These are phyloP conservation scores for Varroa destructor DNA, from an alignment of 1,140 invertebrate species.

Conservation along the genomic window DNA sequence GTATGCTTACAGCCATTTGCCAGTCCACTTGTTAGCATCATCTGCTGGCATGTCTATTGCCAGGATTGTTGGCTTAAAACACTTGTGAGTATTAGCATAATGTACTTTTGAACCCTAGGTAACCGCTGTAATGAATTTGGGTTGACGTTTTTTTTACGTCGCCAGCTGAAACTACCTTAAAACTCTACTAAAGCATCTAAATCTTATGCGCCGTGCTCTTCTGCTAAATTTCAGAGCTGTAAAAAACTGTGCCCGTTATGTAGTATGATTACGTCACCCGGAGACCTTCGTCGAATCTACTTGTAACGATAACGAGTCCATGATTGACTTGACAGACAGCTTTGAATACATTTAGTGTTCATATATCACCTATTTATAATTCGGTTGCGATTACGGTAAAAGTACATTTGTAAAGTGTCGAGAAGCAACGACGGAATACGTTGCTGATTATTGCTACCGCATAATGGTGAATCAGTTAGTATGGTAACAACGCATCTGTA, in stretches of 20 bases:
- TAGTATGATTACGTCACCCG: slow-evolving; percentile 77
- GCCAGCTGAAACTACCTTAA: no score
- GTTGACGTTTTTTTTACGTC: neutral
- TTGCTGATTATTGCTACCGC: no score
- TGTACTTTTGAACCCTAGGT: neutral
- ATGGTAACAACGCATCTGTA: no score
- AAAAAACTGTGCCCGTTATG: slow-evolving; percentile 89
- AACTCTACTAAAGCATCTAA: no score
- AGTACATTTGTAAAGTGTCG: no score
- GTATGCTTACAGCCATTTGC: slow-evolving; percentile 69
- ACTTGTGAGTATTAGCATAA: slow-evolving; percentile 45
- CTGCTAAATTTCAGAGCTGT: slow-evolving; percentile 50
- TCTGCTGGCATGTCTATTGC: slow-evolving; percentile 91
- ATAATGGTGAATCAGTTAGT: no score
- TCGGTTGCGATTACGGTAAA: no score
- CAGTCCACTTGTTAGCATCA: slow-evolving; percentile 81
- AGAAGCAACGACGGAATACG: no score
- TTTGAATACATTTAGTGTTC: no score
- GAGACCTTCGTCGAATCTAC: slow-evolving; percentile 72
- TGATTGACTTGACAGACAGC: neutral
- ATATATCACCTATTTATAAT: no score
- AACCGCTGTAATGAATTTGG: neutral
- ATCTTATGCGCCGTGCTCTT: neutral
- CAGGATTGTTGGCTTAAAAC: slow-evolving; percentile 85
- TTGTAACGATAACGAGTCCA: slow-evolving; percentile 48